Evolutionary conservation across 1,140 invertebrate species (phyloP).

Genomic region (Atta texana): DNA sequence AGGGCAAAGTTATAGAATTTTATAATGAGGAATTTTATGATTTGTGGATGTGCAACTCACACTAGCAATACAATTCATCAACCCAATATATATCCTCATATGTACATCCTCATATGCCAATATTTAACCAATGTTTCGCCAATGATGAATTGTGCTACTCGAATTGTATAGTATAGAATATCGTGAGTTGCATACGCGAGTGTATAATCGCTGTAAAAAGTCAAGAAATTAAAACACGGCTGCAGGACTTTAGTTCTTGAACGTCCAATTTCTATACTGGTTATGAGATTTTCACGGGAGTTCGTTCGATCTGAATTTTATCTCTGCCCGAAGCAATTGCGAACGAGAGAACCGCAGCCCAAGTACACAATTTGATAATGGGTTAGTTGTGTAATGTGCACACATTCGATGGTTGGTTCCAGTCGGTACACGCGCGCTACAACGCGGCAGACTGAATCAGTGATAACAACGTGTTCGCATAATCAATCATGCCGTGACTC

Average conservation of each 20-base stretch:
- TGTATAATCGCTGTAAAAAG: background rate
- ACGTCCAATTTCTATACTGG: background rate
- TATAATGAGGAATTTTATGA: no score
- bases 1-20: no score
- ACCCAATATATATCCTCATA: no score
- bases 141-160: background rate
- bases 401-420: slow-evolving; percentile 69
- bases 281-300: background rate
- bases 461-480: slow-evolving; percentile 82
- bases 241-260: background rate
- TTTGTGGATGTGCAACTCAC: no score
- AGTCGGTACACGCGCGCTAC: slow-evolving; percentile 72
- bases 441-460: slow-evolving; percentile 76
- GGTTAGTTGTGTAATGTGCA: slow-evolving; percentile 82
- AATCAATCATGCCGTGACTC: slow-evolving; percentile 81
- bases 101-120: no score
- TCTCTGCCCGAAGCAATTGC: slow-evolving; percentile 36
- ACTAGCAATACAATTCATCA: no score
- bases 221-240: background rate
- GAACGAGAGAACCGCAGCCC: slow-evolving; percentile 77
- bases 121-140: no score
- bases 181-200: background rate
- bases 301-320: slow-evolving; percentile 6
- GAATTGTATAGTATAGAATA: background rate
- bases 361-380: slow-evolving; percentile 84